These are phyloP conservation scores for Cyprinus carpio DNA, from an alignment of 2,113 vertebrate genomes.

Conservation along the genomic window DNA sequence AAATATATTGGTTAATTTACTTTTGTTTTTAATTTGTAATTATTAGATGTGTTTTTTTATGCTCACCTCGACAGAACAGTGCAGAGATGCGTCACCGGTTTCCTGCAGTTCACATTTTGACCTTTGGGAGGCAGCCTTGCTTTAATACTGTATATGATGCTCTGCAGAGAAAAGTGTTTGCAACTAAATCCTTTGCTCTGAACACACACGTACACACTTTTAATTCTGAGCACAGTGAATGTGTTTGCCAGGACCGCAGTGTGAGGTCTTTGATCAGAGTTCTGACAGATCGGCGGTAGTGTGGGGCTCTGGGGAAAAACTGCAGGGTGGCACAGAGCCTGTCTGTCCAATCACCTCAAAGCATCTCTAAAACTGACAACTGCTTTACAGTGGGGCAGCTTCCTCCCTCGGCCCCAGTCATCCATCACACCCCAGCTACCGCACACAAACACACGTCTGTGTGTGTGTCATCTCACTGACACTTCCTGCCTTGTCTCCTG, in stretches of 20 bases:
- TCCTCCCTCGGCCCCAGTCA: neutral
- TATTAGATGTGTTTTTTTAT: neutral
- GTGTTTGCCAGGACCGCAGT: constrained; percentile 44
- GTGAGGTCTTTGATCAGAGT: constrained; percentile 41
- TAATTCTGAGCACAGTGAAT: constrained; percentile 26
- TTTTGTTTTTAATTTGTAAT: neutral
- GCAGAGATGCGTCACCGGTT: neutral
- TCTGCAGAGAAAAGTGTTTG: neutral
- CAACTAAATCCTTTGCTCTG: neutral
- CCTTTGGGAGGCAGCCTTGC: constrained; percentile 32
- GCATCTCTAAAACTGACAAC: constrained; percentile 32
- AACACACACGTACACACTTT: neutral
- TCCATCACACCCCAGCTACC: neutral
- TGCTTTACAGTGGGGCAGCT: constrained; percentile 18
- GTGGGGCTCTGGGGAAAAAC: constrained; percentile 26
- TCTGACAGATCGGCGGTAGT: constrained; percentile 26
- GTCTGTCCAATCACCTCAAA: constrained; percentile 13
- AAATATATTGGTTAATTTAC: neutral
- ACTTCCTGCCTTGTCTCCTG: neutral
- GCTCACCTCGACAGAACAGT: neutral
- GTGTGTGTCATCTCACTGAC: neutral
- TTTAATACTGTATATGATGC: neutral
- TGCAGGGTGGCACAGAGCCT: constrained; percentile 9
- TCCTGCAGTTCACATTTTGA: neutral
- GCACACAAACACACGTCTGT: neutral